phyloP scores from a whole-genome alignment of 2,797 vertebrate genomes.

The Anolis apletophallus region DNA sequence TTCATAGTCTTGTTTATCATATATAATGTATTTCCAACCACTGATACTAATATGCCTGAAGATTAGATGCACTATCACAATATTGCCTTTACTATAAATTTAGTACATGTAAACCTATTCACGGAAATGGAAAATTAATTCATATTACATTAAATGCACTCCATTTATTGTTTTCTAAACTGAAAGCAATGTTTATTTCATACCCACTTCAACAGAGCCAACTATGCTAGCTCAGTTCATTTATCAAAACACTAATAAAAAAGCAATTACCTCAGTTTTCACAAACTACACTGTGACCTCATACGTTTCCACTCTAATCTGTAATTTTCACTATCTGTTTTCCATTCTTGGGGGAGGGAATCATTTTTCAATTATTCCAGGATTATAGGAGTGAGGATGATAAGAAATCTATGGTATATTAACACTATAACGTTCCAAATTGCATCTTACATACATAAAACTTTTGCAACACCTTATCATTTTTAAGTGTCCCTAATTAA shows the following conservation, averaged over 20 bases:
- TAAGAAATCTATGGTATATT: background rate
- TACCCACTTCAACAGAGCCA: background rate
- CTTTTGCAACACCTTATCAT: background rate
- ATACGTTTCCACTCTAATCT: background rate
- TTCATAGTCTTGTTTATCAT: background rate
- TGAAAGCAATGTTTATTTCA: background rate
- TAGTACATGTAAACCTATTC: background rate
- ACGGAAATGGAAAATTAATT: background rate
- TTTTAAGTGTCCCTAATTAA: background rate
- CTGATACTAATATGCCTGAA: background rate
- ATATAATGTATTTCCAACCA: background rate
- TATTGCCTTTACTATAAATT: background rate
- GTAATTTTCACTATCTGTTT: background rate
- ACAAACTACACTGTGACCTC: background rate
- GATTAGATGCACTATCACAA: background rate
- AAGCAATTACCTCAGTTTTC: background rate
- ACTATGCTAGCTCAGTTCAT: background rate
- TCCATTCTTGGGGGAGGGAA: background rate
- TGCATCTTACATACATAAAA: background rate
- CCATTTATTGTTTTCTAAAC: background rate
- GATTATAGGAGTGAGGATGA: background rate
- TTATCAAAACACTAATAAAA: constrained; percentile 3
- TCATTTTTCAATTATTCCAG: background rate
- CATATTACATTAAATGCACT: background rate
- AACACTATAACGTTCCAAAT: background rate